Evolutionary conservation across 64 coral and sea anemone species (phyloP), one percentile per base, ranked within the genome.

Genomic region (Pocillopora verrucosa): DNA sequence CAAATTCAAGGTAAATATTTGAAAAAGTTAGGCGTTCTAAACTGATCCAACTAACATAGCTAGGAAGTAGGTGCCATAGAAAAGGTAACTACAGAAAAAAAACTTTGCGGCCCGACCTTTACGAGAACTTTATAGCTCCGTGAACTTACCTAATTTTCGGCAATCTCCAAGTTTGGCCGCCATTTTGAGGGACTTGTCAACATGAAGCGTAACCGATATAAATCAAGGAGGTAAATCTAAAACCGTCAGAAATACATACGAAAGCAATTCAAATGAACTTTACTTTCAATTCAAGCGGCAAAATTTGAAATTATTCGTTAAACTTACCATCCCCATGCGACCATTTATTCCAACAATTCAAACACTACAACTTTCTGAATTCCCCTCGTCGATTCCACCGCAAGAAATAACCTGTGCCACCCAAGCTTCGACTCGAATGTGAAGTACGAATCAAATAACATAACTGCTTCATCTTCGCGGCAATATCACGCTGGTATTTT

Each of bases 1-100:
- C 78, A 80, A 80, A 61, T 80, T 80, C 57, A 80, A 80, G 59
- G n/a, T 79, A 59, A 59, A 79, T 79, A 30, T 79, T 79, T 79
- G 77, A 79, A 79, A 79, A 60, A 79, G 77, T 79, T 51, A 79
- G 77, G 51, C 58, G n/a, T 80, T 80, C 78, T 80, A 30, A 61
- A 80, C 78, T 80, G 78, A 61, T 80, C 59, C 78, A 80, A 80
- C 41, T 45, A 45, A 45, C 41, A 45, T 45, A 45, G 6, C 41
- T 45, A 45, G 41, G 41, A 45, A 45, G 41, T 45, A 45, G 41
- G 6, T 45, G 41, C 41, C 41, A 45, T 45, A 45, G 41, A 45
- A 45, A 45, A 45, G 41, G 41, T 45, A 45, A 45, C 41, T 45
- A 45, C 41, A 45, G 41, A 45, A 68, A 73, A 73, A 73, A 73